phyloP scores from a whole-genome alignment of 2,888 invertebrate genomes.

The Drosophila kuntzei region DNA sequence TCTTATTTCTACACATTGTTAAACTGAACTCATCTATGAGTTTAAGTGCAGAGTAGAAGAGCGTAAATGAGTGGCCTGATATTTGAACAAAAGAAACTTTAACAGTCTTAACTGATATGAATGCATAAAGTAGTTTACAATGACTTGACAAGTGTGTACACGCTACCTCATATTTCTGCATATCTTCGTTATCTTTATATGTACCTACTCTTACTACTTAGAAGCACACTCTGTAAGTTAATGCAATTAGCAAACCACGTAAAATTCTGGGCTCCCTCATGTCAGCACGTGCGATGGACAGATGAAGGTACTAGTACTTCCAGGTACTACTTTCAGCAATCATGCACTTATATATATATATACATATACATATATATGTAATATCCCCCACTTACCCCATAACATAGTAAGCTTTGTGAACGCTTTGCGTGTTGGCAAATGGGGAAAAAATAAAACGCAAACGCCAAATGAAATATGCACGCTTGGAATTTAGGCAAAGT shows the following conservation, averaged over 20 bases:
- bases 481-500: constrained; percentile 62
- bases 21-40: neutral
- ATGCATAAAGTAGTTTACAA: neutral
- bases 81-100: neutral
- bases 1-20: neutral
- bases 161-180: neutral
- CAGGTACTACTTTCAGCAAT: constrained; percentile 19
- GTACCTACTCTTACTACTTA: constrained; percentile 5
- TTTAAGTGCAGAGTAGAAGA: neutral
- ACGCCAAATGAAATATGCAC: constrained; percentile 65
- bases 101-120: neutral
- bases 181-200: constrained; percentile 1
- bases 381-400: constrained; percentile 7
- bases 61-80: neutral
- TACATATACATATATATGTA: too few species aligned
- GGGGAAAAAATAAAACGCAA: constrained; percentile 50
- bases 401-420: constrained; percentile 15
- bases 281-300: constrained; percentile 57
- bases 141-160: constrained; percentile 4
- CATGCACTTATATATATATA: constrained; percentile 23
- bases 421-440: constrained; percentile 56
- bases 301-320: constrained; percentile 21
- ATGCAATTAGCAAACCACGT: constrained; percentile 23
- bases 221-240: constrained; percentile 10
- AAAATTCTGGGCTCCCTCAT: constrained; percentile 13